These are phyloP conservation scores for Neotragus moschatus DNA, from an alignment of 2,113 vertebrate species.

Conservation along the genomic window DNA sequence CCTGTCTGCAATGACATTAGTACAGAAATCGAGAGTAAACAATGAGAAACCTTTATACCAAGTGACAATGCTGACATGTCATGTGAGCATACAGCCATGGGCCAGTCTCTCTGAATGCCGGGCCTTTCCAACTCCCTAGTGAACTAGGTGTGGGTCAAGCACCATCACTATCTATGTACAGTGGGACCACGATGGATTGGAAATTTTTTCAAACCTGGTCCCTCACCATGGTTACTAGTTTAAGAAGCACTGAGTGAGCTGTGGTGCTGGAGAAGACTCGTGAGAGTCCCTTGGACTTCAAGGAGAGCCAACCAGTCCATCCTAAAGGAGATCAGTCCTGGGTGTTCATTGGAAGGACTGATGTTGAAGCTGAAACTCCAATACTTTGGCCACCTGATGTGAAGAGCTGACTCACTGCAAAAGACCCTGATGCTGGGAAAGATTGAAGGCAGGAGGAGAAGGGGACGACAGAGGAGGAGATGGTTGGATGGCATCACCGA, in stretches of 20 bases:
- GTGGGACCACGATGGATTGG: rapidly evolving
- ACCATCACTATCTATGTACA: background rate
- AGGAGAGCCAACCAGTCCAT: background rate
- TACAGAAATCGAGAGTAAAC: background rate
- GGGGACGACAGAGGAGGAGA: background rate
- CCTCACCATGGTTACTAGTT: background rate
- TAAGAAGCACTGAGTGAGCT: background rate
- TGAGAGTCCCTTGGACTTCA: background rate
- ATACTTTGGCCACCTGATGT: background rate
- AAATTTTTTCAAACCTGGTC: background rate
- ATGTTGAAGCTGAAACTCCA: background rate
- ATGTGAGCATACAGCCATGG: background rate
- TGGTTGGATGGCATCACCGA: background rate
- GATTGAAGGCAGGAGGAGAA: background rate
- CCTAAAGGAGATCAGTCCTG: background rate
- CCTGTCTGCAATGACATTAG: background rate
- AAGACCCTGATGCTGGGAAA: background rate
- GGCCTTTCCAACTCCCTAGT: background rate
- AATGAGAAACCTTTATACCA: background rate
- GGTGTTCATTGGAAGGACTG: background rate
- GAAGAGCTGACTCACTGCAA: background rate
- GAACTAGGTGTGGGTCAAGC: background rate
- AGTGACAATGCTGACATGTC: background rate
- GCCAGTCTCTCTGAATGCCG: background rate
- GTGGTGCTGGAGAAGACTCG: background rate